These are phyloP conservation scores for Nemapogon koenigi DNA, from an alignment of 2,888 invertebrate genomes.

Conservation along the genomic window DNA sequence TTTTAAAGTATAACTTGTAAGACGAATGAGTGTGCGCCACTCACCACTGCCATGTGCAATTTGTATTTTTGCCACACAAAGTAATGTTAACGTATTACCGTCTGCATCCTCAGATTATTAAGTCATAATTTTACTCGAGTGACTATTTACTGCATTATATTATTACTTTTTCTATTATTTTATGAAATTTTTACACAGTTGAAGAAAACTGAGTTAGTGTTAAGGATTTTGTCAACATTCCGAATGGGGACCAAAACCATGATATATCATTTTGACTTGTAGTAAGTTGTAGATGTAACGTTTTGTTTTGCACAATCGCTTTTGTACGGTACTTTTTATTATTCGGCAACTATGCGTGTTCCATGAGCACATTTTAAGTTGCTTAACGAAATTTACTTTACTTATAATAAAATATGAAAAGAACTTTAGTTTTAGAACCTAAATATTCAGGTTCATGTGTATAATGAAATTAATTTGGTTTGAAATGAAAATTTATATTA, in stretches of 20 bases:
- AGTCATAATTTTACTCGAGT: slow-evolving; percentile 48
- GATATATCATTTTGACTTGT: slow-evolving; percentile 19
- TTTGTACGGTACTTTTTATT: slow-evolving; percentile 3
- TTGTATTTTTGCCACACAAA: slow-evolving; percentile 40
- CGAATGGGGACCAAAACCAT: slow-evolving; percentile 51
- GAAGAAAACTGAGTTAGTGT: slow-evolving; percentile 21
- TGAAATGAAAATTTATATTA: too few relatives aligned
- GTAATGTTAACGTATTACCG: slow-evolving; percentile 19
- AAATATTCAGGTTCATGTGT: too few relatives aligned
- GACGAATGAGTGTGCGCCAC: slow-evolving; percentile 42
- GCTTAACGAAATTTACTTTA: too few relatives aligned
- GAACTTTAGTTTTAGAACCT: too few relatives aligned
- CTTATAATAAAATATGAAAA: too few relatives aligned
- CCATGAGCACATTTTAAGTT: too few relatives aligned
- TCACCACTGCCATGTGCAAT: slow-evolving; percentile 62
- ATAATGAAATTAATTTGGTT: too few relatives aligned
- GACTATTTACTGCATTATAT: slow-evolving; percentile 25
- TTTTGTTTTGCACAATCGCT: slow-evolving; percentile 2
- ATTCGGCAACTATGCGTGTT: slow-evolving; percentile 2
- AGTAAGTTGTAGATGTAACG: not conserved
- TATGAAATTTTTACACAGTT: slow-evolving; percentile 18
- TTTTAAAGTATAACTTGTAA: slow-evolving; percentile 32
- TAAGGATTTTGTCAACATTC: slow-evolving; percentile 48
- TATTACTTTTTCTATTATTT: slow-evolving; percentile 18
- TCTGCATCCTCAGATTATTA: slow-evolving; percentile 41